Conservation (phyloP, 2,888 invertebrate genomes). For the Steinernema scapterisci region DNA sequence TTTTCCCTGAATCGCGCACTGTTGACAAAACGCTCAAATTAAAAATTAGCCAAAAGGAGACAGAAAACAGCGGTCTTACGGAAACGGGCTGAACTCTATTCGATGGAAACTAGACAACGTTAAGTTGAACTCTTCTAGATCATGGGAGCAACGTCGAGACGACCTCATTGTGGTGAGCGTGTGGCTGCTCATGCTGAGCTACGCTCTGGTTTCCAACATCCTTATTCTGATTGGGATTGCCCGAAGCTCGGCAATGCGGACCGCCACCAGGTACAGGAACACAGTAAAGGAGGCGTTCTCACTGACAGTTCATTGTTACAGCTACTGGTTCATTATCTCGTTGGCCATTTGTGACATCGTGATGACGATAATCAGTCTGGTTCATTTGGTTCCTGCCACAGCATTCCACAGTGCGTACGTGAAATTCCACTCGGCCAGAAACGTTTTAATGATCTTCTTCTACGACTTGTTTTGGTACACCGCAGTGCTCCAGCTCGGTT, state of each 20-base stretch:
- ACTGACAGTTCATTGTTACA: conserved; percentile 39
- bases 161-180: conserved; percentile 60
- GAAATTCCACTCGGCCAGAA: conserved; percentile 49
- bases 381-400: conserved; percentile 62
- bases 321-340: conserved; percentile 65
- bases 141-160: conserved; percentile 52
- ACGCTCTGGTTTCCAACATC: conserved; percentile 60
- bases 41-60: neutral
- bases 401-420: conserved; percentile 60
- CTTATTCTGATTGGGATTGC: conserved; percentile 58
- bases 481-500: conserved; percentile 61
- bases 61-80: neutral
- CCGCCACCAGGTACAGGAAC: conserved; percentile 53
- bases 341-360: conserved; percentile 62
- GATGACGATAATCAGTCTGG: conserved; percentile 60
- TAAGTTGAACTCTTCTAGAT: conserved; percentile 41
- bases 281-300: neutral
- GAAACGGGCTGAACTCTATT: neutral
- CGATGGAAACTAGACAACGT: neutral
- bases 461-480: conserved; percentile 67
- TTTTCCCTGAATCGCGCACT: neutral
- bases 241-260: conserved; percentile 54
- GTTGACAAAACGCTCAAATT: neutral
- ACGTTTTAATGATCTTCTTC: conserved; percentile 62
- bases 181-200: conserved; percentile 59